Evolutionary conservation across 2,888 invertebrate genomes (phyloP).

Genomic region (Chrysomela aeneicollis): DNA sequence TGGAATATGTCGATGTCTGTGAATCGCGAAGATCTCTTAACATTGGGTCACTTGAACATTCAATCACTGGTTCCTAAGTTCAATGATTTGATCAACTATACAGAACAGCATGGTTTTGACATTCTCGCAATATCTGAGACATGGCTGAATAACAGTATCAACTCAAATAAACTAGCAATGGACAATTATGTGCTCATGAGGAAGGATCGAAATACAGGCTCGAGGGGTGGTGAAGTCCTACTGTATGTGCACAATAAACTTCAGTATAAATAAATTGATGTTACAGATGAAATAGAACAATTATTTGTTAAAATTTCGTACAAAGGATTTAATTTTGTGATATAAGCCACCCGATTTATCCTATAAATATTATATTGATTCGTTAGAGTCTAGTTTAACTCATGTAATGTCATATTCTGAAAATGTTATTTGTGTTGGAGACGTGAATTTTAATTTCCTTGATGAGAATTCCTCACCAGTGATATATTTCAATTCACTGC

Average conservation of each 20-base stretch:
- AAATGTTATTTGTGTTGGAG: slow-evolving; percentile 2
- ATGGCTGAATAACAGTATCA: slow-evolving; percentile 2
- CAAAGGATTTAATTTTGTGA: neutral
- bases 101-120: slow-evolving; percentile 1
- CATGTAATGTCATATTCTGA: neutral
- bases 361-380: slow-evolving; percentile 10
- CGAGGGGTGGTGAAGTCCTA: slow-evolving; percentile 5
- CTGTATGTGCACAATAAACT: slow-evolving; percentile 9
- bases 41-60: slow-evolving; percentile 12
- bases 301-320: neutral
- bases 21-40: slow-evolving; percentile 2
- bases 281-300: slow-evolving; percentile 7
- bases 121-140: slow-evolving; percentile 7
- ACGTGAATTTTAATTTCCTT: slow-evolving; percentile 10
- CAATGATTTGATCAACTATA: slow-evolving; percentile 6
- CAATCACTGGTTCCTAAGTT: slow-evolving; percentile 5
- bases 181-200: slow-evolving; percentile 12
- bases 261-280: neutral
- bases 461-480: slow-evolving; percentile 1
- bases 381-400: slow-evolving; percentile 13
- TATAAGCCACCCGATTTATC: slow-evolving; percentile 8
- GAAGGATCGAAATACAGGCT: slow-evolving; percentile 7
- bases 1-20: neutral
- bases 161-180: slow-evolving; percentile 8
- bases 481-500: slow-evolving; percentile 9